Evolutionary conservation across 2,113 vertebrate genomes (phyloP), one percentile per base, ranked within the genome.

Genomic region (Cebidichthys violaceus): DNA sequence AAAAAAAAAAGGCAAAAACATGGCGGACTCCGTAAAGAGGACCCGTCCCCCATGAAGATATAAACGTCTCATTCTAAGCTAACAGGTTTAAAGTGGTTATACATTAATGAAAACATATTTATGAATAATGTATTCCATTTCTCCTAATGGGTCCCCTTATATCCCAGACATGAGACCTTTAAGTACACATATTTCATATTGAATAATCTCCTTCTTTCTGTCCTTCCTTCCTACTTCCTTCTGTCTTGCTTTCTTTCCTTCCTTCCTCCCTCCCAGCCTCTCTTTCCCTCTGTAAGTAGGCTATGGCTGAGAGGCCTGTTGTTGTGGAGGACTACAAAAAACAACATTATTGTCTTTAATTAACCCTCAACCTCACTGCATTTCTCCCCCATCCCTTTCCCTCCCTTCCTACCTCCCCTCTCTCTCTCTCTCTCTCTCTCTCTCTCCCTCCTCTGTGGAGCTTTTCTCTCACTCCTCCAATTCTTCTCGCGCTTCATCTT

Each of bases 291-390:
- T 75, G 47, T 66, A 83, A 80, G 22, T 82, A 85, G 87, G 79
- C 65, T 74, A 74, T 79, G 70, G 69, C 74, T 86, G 52, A 84
- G 78, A 76, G 73, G 60, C 77, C 71, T 86, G 54, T 60, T 83
- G 79, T 85, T 85, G 64, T 77, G 29, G 24, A 83, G 33, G 6
- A 72, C 76, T 72, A 81, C 84, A 87, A 88, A 87, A 77, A 90
- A 91, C 85, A 91, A 81, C 81, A 86, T 86, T 88, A 90, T 91
- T 90, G 87, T 90, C 83, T 87, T 88, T 91, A 88, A 93, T 91
- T 87, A 87, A 88, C 82, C 80, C 70, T 73, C 69, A 39, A 70
- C 41, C 47, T 64, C 78, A 81, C 33, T 77, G 67, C 74, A 29
- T 59, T 29, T 6, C 24, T 29, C 54, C 24, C n/a, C 39, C 57